Conservation (phyloP, 2,113 vertebrate species). For the Speoplatyrhinus poulsoni region DNA sequence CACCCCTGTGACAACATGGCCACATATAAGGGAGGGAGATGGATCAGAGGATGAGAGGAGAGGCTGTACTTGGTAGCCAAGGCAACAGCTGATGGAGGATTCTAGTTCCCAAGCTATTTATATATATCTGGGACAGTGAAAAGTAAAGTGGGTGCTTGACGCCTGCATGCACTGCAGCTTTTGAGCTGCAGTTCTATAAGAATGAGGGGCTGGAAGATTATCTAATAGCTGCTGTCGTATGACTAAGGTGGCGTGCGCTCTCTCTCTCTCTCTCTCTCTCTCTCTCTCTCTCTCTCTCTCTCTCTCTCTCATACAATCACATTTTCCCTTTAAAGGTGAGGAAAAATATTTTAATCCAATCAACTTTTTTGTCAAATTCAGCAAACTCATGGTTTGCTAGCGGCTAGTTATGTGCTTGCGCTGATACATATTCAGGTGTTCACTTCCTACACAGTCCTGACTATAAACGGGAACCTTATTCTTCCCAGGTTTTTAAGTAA, state of each 20-base stretch:
- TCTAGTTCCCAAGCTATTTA: constrained; percentile 70
- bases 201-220: too few species aligned
- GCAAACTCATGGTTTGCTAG: too few species aligned
- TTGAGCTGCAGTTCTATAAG: too few species aligned
- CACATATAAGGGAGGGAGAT: constrained; percentile 35
- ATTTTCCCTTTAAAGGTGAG: too few species aligned
- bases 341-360: too few species aligned
- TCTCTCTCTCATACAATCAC: neutral
- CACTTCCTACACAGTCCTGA: too few species aligned
- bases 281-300: constrained; percentile 5
- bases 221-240: too few species aligned
- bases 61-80: constrained; percentile 60
- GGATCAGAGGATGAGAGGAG: constrained; percentile 13
- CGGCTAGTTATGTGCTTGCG: too few species aligned
- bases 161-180: too few species aligned
- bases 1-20: constrained; percentile 39
- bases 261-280: constrained; percentile 8
- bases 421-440: too few species aligned
- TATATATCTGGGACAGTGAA: constrained; percentile 67
- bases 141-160: constrained; percentile 32
- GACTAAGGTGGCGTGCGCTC: too few species aligned
- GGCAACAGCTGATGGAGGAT: constrained; percentile 70
- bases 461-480: neutral
- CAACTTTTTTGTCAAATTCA: too few species aligned
- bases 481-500: neutral